Conservation (phyloP, 2,113 vertebrate species). For the Rhadina sibilatrix region DNA sequence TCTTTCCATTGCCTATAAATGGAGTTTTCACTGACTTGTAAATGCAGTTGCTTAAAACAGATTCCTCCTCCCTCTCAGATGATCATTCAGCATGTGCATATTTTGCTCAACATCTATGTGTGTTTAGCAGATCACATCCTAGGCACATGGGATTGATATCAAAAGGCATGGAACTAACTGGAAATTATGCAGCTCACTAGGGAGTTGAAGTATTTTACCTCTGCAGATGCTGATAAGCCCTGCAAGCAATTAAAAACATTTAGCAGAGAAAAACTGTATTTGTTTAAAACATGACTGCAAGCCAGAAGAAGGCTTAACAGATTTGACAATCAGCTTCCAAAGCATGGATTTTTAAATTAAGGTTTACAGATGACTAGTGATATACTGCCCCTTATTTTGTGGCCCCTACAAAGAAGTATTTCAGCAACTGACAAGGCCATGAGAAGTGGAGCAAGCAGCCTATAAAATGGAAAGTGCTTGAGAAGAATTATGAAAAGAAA, state of each 20-base stretch:
- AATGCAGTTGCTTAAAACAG: background rate
- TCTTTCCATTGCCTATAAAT: background rate
- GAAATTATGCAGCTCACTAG: background rate
- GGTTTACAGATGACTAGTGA: background rate
- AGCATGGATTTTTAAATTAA: background rate
- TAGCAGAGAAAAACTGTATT: background rate
- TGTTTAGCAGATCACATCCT: background rate
- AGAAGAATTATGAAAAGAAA: background rate
- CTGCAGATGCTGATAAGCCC: conserved; percentile 3
- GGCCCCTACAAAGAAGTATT: background rate
- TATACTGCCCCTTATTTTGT: background rate
- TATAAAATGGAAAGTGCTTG: background rate
- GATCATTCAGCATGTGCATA: background rate
- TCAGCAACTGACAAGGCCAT: background rate
- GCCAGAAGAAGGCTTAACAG: background rate
- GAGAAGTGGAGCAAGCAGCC: background rate
- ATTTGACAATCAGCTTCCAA: background rate
- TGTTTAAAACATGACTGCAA: conserved; percentile 8
- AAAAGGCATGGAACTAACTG: conserved; percentile 4
- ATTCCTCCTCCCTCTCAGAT: background rate
- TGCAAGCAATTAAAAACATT: conserved; percentile 10
- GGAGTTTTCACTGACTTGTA: background rate
- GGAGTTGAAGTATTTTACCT: conserved; percentile 13
- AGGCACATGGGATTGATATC: background rate
- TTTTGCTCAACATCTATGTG: background rate